phyloP scores from a whole-genome alignment of 1,140 invertebrate species.

The Centruroides sculpturatus region DNA sequence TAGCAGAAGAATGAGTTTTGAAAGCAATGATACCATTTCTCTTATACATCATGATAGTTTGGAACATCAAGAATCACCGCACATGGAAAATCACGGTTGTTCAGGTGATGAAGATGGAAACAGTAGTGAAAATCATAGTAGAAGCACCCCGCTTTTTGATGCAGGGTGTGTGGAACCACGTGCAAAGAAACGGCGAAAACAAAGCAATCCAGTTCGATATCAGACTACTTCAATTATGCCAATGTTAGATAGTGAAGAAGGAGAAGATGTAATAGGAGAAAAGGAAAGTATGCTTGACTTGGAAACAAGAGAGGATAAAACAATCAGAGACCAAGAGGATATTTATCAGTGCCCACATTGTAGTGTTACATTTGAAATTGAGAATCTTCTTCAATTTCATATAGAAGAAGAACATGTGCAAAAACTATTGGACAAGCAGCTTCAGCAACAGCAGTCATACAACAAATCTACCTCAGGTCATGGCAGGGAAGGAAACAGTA shows the following conservation, averaged over 20 bases:
- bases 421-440: constrained; percentile 19
- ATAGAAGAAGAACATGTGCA: constrained; percentile 24
- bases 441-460: constrained; percentile 18
- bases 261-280: constrained; percentile 1
- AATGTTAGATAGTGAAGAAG: constrained; percentile 8
- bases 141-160: constrained; percentile 2
- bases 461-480: constrained; percentile 15
- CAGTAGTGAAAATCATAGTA: constrained; percentile 11
- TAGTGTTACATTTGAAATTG: constrained; percentile 16
- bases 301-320: constrained; percentile 2
- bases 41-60: no score
- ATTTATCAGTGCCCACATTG: constrained; percentile 20
- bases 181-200: constrained; percentile 29
- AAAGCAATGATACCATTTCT: no score
- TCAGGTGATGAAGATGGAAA: constrained; percentile 13
- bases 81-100: not conserved
- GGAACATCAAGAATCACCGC: not conserved
- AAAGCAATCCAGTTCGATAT: constrained; percentile 25
- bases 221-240: constrained; percentile 5
- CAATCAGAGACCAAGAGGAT: constrained; percentile 1
- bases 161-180: constrained; percentile 9
- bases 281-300: constrained; percentile 7
- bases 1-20: no score
- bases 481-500: constrained; percentile 8
- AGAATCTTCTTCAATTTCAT: constrained; percentile 22